Conservation (phyloP, 2,797 vertebrate genomes). For the Psittacula derbiana region DNA sequence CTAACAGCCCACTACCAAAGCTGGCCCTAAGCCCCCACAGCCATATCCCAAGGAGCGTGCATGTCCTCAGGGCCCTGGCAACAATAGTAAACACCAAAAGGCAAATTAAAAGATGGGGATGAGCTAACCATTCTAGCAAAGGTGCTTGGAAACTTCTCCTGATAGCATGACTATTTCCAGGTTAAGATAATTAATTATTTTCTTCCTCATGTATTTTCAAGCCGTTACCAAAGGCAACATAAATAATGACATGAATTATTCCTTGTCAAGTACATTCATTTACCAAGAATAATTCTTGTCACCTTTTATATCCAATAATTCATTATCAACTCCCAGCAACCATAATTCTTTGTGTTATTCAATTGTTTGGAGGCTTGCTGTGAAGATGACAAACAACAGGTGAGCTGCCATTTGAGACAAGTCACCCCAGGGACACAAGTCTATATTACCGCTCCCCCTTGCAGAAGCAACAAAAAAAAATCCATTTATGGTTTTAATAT, state of each 20-base stretch:
- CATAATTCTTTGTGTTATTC: not conserved
- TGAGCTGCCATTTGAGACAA: not conserved
- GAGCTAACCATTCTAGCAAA: not conserved
- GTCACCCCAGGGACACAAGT: not conserved
- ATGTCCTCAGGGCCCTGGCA: not conserved
- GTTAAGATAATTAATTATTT: not conserved
- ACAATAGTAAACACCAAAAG: not conserved
- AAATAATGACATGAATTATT: slow-evolving; percentile 8
- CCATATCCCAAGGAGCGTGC: accelerated
- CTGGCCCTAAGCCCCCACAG: accelerated
- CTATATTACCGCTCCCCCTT: not conserved
- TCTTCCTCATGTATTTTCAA: not conserved
- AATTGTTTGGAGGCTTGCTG: not conserved
- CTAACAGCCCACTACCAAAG: not conserved
- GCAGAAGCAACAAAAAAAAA: not conserved
- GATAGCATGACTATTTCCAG: not conserved
- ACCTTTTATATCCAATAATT: not conserved
- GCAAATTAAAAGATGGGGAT: not conserved
- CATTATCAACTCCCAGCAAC: not conserved
- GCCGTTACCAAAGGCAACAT: not conserved
- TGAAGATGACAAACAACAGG: not conserved
- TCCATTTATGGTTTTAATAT: not conserved
- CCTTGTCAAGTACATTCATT: not conserved
- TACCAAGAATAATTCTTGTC: not conserved
- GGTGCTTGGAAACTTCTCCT: not conserved